phyloP scores from a whole-genome alignment of 2,888 invertebrate species.

The Cryptocephalus moraei region DNA sequence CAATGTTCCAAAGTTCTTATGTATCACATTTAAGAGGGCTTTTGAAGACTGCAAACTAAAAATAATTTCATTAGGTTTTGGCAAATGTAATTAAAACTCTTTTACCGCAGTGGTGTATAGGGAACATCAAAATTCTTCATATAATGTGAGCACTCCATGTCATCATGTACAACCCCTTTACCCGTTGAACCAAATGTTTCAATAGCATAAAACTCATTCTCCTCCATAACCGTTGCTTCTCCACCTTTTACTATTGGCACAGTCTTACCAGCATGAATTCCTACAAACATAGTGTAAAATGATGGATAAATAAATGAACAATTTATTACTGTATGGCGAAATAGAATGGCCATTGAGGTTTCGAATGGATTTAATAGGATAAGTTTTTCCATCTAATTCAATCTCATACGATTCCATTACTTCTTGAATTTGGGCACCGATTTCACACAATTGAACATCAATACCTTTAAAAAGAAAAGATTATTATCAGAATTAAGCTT shows the following conservation, averaged over 20 bases:
- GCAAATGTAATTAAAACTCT: neutral
- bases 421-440: slow-evolving; percentile 94
- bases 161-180: slow-evolving; percentile 88
- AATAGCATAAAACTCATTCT: slow-evolving; percentile 97
- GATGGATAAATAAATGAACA: neutral
- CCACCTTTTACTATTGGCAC: slow-evolving; percentile 99
- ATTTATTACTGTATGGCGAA: slow-evolving; percentile 77
- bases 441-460: slow-evolving; percentile 94
- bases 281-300: slow-evolving; percentile 33
- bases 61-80: slow-evolving; percentile 11
- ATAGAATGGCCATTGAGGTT: slow-evolving; percentile 99
- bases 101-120: slow-evolving; percentile 79
- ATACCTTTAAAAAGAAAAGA: slow-evolving; percentile 40
- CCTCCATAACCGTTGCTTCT: slow-evolving; percentile 96
- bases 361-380: slow-evolving; percentile 93
- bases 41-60: slow-evolving; percentile 84
- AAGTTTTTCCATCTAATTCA: slow-evolving; percentile 91
- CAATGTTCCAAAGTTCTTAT: slow-evolving; percentile 93
- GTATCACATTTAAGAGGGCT: slow-evolving; percentile 80
- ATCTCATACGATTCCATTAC: slow-evolving; percentile 99
- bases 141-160: slow-evolving; percentile 99
- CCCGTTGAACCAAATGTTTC: slow-evolving; percentile 99
- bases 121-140: slow-evolving; percentile 97
- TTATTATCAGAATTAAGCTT: neutral
- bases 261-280: slow-evolving; percentile 93